These are phyloP conservation scores for Amblyteles armatorius DNA, from an alignment of 2,888 invertebrate genomes.

Conservation along the genomic window DNA sequence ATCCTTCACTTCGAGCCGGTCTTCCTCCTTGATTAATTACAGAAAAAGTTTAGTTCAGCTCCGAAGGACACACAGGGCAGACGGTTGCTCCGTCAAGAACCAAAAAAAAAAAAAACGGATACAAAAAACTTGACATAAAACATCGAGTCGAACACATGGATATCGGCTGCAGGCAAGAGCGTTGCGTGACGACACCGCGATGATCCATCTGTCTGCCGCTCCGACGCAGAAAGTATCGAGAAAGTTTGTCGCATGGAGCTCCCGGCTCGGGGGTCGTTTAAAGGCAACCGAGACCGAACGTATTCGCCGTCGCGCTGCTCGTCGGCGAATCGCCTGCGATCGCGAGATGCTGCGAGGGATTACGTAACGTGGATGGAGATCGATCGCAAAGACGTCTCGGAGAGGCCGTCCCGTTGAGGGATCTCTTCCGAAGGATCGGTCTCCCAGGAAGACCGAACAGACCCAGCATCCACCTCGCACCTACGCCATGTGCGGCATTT, in stretches of 20 bases:
- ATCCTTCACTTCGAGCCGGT: too few relatives aligned
- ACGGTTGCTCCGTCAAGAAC: too few relatives aligned
- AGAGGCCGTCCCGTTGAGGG: background rate
- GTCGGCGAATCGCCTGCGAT: background rate
- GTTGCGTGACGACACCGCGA: background rate
- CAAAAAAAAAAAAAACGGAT: background rate
- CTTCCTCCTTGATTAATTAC: too few relatives aligned
- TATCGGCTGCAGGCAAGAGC: background rate
- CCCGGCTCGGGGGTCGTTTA: background rate
- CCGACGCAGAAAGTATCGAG: background rate
- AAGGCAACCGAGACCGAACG: slow-evolving; percentile 17
- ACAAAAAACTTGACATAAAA: background rate
- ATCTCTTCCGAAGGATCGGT: background rate
- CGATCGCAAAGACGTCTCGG: slow-evolving; percentile 9
- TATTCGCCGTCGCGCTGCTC: background rate
- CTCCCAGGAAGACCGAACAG: background rate
- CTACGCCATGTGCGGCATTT: background rate
- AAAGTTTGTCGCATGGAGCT: background rate
- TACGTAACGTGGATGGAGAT: slow-evolving; percentile 1
- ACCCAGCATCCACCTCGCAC: background rate
- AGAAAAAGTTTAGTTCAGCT: too few relatives aligned
- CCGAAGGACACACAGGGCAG: too few relatives aligned
- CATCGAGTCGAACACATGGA: background rate
- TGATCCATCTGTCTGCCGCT: background rate
- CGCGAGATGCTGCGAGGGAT: background rate